These are phyloP conservation scores for Notoglanidium macrostoma DNA, from an alignment of 2,797 vertebrate genomes.

Conservation along the genomic window DNA sequence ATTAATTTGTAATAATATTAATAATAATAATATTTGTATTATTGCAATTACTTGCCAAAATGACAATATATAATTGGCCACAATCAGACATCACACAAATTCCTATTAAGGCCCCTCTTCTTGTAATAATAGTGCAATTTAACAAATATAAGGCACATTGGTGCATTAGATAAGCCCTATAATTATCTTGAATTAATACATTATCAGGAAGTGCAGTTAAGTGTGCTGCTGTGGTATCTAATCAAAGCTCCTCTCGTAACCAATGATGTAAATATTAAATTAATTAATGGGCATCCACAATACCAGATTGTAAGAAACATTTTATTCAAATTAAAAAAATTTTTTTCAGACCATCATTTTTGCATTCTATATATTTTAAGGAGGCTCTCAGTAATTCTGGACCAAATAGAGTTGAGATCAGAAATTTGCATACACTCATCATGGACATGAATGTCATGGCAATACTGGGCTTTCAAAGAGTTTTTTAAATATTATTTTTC, in stretches of 20 bases:
- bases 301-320: not conserved
- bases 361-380: not conserved
- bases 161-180: not conserved
- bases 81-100: not conserved
- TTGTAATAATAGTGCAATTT: not conserved
- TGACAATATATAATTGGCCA: too few species aligned
- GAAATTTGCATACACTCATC: too few species aligned
- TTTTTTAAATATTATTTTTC: too few species aligned
- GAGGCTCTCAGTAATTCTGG: not conserved
- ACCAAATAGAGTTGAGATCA: not conserved
- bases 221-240: not conserved
- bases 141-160: not conserved
- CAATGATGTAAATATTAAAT: not conserved
- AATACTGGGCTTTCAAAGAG: too few species aligned
- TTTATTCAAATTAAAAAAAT: not conserved
- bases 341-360: not conserved
- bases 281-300: not conserved
- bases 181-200: not conserved
- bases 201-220: not conserved
- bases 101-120: not conserved
- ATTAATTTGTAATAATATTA: too few species aligned
- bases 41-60: too few species aligned
- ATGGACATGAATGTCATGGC: too few species aligned
- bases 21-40: too few species aligned
- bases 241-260: not conserved